These are phyloP conservation scores for Petromus typicus DNA, from an alignment of 2,113 vertebrate genomes.

Conservation along the genomic window DNA sequence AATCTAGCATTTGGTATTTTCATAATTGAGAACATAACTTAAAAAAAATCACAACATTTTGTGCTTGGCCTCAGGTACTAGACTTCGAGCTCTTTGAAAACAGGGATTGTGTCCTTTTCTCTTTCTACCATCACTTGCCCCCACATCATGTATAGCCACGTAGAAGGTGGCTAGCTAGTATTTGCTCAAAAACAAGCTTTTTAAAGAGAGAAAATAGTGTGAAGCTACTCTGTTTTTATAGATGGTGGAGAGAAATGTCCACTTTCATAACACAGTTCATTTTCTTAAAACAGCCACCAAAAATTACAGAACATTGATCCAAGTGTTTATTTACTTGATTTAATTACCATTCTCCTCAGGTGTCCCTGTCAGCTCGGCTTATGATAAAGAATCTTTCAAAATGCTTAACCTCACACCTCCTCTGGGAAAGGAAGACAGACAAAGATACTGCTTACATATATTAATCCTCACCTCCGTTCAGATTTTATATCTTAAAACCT, in stretches of 20 bases:
- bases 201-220: constrained; percentile 71
- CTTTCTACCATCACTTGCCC: not conserved
- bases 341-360: constrained; percentile 74
- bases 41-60: constrained; percentile 78
- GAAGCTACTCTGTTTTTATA: constrained; percentile 62
- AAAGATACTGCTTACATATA: constrained; percentile 39
- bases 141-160: not conserved
- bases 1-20: constrained; percentile 82
- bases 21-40: constrained; percentile 82
- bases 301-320: constrained; percentile 74
- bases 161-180: constrained; percentile 30
- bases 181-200: constrained; percentile 33
- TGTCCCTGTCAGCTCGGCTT: constrained; percentile 72
- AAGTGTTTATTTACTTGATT: constrained; percentile 84
- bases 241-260: constrained; percentile 71
- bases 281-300: constrained; percentile 75
- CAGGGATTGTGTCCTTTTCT: constrained; percentile 40
- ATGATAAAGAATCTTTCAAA: constrained; percentile 79
- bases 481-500: not conserved
- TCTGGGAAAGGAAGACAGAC: constrained; percentile 58
- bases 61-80: constrained; percentile 71
- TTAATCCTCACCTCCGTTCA: not conserved
- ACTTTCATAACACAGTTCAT: constrained; percentile 79
- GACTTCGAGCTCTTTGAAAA: constrained; percentile 64
- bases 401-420: constrained; percentile 75